phyloP scores from a whole-genome alignment of 2,888 invertebrate species.

The Ischnus inquisitorius region DNA sequence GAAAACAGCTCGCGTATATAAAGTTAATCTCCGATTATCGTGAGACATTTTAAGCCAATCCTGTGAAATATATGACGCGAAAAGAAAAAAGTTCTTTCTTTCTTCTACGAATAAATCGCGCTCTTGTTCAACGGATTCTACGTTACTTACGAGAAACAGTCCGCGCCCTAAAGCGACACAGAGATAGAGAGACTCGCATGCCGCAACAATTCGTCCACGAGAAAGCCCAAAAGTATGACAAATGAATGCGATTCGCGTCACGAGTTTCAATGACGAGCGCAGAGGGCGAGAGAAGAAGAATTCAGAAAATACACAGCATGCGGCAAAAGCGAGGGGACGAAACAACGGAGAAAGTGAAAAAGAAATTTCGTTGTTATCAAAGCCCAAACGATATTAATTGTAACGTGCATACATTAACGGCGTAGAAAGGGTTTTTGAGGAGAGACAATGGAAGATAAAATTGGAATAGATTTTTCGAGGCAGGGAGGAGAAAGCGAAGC shows the following conservation, averaged over 20 bases:
- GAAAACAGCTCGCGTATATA: conserved; percentile 26
- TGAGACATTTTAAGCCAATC: conserved; percentile 1
- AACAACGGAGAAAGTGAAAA: conserved; percentile 22
- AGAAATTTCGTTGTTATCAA: conserved; percentile 1
- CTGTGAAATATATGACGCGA: not conserved
- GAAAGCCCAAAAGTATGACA: not conserved
- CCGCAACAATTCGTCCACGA: conserved; percentile 9
- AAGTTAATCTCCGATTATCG: not conserved
- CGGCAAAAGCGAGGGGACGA: not conserved
- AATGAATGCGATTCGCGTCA: conserved; percentile 19
- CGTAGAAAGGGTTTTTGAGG: not conserved
- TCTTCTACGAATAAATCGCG: not conserved
- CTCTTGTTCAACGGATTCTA: not conserved
- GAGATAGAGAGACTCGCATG: conserved; percentile 9
- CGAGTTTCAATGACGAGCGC: not conserved
- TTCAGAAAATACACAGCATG: conserved; percentile 22
- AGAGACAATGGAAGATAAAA: not conserved
- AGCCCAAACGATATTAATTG: conserved; percentile 22
- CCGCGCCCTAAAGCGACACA: conserved; percentile 27
- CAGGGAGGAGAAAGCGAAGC: not conserved
- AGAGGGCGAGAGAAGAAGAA: conserved; percentile 16
- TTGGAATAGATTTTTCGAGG: not conserved
- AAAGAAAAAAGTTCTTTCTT: not conserved
- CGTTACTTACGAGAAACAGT: conserved; percentile 42
- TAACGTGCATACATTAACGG: conserved; percentile 40